Evolutionary conservation across 2,888 invertebrate species (phyloP), one percentile per base, ranked within the genome.

Genomic region (Epirrhoe alternata): DNA sequence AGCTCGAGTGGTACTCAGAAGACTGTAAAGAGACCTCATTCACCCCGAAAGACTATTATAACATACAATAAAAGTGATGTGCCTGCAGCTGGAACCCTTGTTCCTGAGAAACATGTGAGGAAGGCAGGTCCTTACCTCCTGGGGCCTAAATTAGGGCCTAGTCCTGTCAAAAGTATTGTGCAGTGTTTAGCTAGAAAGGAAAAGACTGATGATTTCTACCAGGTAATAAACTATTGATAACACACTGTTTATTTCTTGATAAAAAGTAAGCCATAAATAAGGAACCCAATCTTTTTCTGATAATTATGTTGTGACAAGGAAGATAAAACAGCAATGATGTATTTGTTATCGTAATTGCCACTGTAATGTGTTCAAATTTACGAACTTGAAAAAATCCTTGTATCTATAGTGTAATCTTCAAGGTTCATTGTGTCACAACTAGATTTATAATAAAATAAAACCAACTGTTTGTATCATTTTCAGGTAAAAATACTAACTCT

Each of bases 141-240:
- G 54, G 96, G 97, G 1, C 95, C 96, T 31, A 94, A 95, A 73
- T 88, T 96, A 35, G 96, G 96, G 0, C 95, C 95, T 6, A 96
- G 96, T 66, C 97, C 97, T 12, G 96, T 97, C 0, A 94, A 95
- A 82, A 96, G 96, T 83, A 96, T 97, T 77, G 95, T 96, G 5
- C 96, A 97, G 78, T 96, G 96, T 87, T 87, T 97, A 69, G 96
- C 96, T 6, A 94, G 96, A 63, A 95, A 95, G 77, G 95, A 95
- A 78, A 94, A 94, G 56, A 96, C 96, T 33, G 95, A 96, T 85
- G 94, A 95, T 61, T 96, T 95, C 83, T 96, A 94, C 82, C 95
- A 95, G 66, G 89, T 96, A 47, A 69, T 14, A 17, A 12, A 38
- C 12, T 42, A 24, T 24, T 24, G 24, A 24, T 42, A 10, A 42